Evolutionary conservation across 1,140 invertebrate genomes (phyloP).

Genomic region (Plodia interpunctella): DNA sequence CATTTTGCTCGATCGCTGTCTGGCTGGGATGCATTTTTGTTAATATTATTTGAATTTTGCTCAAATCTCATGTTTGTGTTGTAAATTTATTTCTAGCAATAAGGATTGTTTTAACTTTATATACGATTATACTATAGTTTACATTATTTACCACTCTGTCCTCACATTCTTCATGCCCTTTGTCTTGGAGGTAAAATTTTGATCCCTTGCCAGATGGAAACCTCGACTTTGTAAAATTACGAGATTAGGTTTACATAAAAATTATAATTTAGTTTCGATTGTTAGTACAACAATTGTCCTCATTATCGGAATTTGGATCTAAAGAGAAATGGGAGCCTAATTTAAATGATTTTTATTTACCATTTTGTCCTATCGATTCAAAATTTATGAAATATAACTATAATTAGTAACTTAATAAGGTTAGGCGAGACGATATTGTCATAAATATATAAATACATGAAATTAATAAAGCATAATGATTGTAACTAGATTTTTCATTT

Average conservation of each 20-base stretch:
- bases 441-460: slow-evolving; percentile 79
- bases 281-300: slow-evolving; percentile 56
- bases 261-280: slow-evolving; percentile 64
- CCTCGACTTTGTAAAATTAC: slow-evolving; percentile 50
- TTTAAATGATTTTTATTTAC: slow-evolving; percentile 74
- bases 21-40: slow-evolving; percentile 65
- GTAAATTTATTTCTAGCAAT: slow-evolving; percentile 41
- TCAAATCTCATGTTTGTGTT: slow-evolving; percentile 55
- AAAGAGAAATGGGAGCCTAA: slow-evolving; percentile 45
- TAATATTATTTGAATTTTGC: slow-evolving; percentile 51
- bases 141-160: neutral
- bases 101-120: slow-evolving; percentile 31
- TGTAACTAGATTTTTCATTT: slow-evolving; percentile 69
- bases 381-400: slow-evolving; percentile 78
- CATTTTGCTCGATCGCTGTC: slow-evolving; percentile 41
- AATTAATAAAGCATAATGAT: slow-evolving; percentile 78
- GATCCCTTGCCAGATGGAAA: slow-evolving; percentile 62
- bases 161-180: neutral
- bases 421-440: slow-evolving; percentile 79
- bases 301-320: slow-evolving; percentile 49
- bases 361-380: slow-evolving; percentile 77
- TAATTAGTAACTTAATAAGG: slow-evolving; percentile 78
- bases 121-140: slow-evolving; percentile 2
- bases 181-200: slow-evolving; percentile 22
- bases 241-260: slow-evolving; percentile 23